phyloP scores from a whole-genome alignment of 2,888 invertebrate genomes.

The Ganaspis brasiliensis region DNA sequence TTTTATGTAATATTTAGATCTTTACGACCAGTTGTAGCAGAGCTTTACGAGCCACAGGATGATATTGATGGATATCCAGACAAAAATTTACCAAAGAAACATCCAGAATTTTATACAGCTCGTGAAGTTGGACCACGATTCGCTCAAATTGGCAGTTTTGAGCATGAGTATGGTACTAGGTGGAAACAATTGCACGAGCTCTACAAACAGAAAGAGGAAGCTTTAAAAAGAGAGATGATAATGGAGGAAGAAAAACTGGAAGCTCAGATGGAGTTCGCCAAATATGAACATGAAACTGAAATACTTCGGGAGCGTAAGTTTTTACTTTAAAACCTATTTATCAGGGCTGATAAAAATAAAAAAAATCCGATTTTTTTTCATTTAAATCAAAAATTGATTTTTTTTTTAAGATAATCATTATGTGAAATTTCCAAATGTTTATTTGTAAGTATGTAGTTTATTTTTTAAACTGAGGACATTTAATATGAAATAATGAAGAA shows the following conservation, averaged over 20 bases:
- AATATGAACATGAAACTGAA: constrained; percentile 98
- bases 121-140: constrained; percentile 96
- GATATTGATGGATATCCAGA: constrained; percentile 95
- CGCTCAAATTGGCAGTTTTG: constrained; percentile 93
- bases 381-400: too few relatives aligned
- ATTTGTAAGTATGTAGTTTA: too few relatives aligned
- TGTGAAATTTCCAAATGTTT: too few relatives aligned
- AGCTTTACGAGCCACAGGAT: constrained; percentile 94
- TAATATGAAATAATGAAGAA: too few relatives aligned
- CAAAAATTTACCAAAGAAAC: constrained; percentile 91
- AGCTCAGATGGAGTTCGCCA: constrained; percentile 97
- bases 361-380: too few relatives aligned
- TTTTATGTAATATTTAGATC: constrained; percentile 85
- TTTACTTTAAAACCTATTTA: constrained; percentile 25
- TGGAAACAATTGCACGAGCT: constrained; percentile 98
- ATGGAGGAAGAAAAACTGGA: constrained; percentile 96
- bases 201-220: constrained; percentile 94
- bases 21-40: constrained; percentile 95
- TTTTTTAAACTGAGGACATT: too few relatives aligned
- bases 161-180: constrained; percentile 97
- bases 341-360: too few relatives aligned
- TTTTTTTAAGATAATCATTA: too few relatives aligned
- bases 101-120: constrained; percentile 89
- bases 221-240: constrained; percentile 93
- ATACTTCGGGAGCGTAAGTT: constrained; percentile 91